Evolutionary conservation across 2,888 invertebrate genomes (phyloP).

Genomic region (Drosophila anomalata): DNA sequence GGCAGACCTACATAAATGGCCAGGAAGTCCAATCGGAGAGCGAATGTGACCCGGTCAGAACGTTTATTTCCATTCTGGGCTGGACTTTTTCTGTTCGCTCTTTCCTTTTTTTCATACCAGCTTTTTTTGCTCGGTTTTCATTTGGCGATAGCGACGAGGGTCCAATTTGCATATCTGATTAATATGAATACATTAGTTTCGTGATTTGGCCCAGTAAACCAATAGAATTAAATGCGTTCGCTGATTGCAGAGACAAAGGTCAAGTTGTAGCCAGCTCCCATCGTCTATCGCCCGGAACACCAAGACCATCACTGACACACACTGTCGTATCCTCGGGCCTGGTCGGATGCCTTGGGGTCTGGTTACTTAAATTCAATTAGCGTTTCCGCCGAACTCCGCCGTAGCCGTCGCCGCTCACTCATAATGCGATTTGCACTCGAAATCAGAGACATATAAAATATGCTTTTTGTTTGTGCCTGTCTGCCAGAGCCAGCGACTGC

Average conservation of each 20-base stretch:
- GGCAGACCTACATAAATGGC: conserved; percentile 19
- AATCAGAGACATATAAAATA: conserved; percentile 66
- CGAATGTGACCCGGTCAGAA: conserved; percentile 59
- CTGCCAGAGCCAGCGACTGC: conserved; percentile 4
- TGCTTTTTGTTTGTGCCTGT: conserved; percentile 54
- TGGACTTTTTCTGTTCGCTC: conserved; percentile 19
- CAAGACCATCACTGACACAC: neutral
- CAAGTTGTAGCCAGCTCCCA: conserved; percentile 28
- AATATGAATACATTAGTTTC: conserved; percentile 75
- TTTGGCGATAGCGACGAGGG: conserved; percentile 32
- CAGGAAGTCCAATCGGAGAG: conserved; percentile 21
- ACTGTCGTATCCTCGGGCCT: conserved; percentile 1
- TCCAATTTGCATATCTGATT: conserved; percentile 78
- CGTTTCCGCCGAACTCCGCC: conserved; percentile 68
- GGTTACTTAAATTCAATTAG: conserved; percentile 78
- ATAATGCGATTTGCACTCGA: conserved; percentile 69
- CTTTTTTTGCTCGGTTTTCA: conserved; percentile 34
- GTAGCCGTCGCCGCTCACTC: conserved; percentile 32
- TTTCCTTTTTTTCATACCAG: conserved; percentile 1
- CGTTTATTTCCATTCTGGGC: conserved; percentile 57
- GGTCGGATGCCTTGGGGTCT: conserved; percentile 29
- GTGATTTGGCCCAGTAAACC: conserved; percentile 61
- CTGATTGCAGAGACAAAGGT: conserved; percentile 65
- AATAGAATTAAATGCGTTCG: conserved; percentile 62
- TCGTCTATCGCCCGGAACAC: no score